Base-by-base conservation (phyloP, 2,113 vertebrate genomes). In the Sitta europaea region DNA sequence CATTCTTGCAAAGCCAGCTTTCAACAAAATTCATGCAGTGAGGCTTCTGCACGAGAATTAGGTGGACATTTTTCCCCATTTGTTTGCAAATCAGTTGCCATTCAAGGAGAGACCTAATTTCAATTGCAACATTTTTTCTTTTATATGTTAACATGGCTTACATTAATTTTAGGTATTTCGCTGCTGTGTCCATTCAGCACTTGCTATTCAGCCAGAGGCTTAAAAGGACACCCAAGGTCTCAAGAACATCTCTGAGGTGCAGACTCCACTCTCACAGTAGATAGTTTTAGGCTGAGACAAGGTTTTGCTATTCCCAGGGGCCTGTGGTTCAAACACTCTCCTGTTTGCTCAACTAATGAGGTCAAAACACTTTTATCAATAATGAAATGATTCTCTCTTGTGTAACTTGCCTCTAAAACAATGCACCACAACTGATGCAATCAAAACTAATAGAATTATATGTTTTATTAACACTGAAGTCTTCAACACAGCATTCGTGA, bases 261-360 rank as follows among this genome's bases (percentile, higher is more conserved):
- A 91, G 36, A 42, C 40, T 86, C 42, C 27, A 11, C 87, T 96
- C 79, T 89, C 55, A 16, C 58, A 63, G 71, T 21, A 80, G 82
- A 42, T 9, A 63, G 67, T 75, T 96, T 94, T 71, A 89, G 63
- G 58, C 75, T 88, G 65, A 95, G 70, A 90, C 88, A 83, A 84
- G 83, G 25, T 55, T 96, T 96, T 91, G 36, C 53, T 87, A 59
- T 92, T 86, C 63, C 71, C 86, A 75, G 47, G 76, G 77, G 63
- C 70, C 33, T 67, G 42, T 78, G 67, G 59, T 89, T 97, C 91
- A 95, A 86, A 93, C 81, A 67, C 38, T 86, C 75, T 80, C 54
- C 62, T 93, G 71, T 97, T 96, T 95, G 88, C 76, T 92, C 88
- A 91, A 57, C 71, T 94, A 95, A 97, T 95, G 77, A 95, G 96